Evolutionary conservation across 1,140 invertebrate genomes (phyloP).

Genomic region (Melipona quadrifasciata): DNA sequence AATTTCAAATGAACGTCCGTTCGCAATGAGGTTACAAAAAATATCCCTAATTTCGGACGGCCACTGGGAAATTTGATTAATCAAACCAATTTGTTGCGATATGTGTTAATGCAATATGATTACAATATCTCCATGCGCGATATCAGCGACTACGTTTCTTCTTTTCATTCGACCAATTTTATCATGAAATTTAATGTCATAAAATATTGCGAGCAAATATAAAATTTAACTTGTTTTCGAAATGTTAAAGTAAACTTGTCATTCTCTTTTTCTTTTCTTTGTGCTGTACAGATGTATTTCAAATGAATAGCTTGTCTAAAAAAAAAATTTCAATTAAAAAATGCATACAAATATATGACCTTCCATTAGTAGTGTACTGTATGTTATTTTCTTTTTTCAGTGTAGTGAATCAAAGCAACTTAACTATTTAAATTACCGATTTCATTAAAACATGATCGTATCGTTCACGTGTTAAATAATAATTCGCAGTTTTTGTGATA

Average conservation of each 20-base stretch:
- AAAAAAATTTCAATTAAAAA: neutral
- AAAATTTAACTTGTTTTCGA: neutral
- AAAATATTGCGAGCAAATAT: conserved; percentile 9
- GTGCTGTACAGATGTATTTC: conserved; percentile 4
- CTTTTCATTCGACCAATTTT: neutral
- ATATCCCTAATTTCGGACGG: conserved; percentile 42
- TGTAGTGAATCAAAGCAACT: neutral
- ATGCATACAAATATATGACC: neutral
- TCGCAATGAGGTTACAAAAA: neutral
- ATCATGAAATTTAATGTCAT: neutral
- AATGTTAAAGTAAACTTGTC: neutral
- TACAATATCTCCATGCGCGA: conserved; percentile 23
- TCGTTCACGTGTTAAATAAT: conserved; percentile 14
- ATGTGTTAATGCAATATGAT: neutral
- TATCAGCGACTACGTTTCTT: conserved; percentile 7
- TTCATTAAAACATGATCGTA: neutral
- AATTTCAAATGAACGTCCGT: conserved; percentile 27
- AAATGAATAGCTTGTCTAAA: neutral
- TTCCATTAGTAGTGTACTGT: neutral
- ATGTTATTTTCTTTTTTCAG: neutral
- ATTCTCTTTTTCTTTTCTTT: neutral
- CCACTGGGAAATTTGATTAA: conserved; percentile 25
- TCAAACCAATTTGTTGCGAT: conserved; percentile 1
- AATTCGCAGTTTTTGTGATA: conserved; percentile 23
- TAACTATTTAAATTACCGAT: neutral